Evolutionary conservation across 2,888 invertebrate species (phyloP).

Genomic region (Nymphalis c-album): DNA sequence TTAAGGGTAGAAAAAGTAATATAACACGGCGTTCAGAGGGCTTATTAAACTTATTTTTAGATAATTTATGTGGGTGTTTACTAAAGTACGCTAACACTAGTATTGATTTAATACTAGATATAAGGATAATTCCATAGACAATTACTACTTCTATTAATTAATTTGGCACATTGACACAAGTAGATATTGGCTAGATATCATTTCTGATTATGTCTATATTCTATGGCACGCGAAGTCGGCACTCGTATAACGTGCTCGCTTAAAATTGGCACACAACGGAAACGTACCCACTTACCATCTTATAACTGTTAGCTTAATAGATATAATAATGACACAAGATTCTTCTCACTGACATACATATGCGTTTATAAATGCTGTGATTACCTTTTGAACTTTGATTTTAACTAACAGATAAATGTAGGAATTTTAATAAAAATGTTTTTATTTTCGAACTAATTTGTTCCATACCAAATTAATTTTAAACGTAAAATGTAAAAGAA

Average conservation of each 20-base stretch:
- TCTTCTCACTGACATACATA: conserved; percentile 31
- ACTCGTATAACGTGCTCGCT: conserved; percentile 51
- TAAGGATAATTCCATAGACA: too few species aligned
- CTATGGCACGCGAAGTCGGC: conserved; percentile 5
- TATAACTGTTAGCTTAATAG: conserved; percentile 42
- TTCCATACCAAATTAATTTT: too few species aligned
- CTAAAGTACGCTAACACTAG: too few species aligned
- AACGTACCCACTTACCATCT: conserved; percentile 51
- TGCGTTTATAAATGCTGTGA: conserved; percentile 4
- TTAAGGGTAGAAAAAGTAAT: too few species aligned
- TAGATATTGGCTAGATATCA: not conserved
- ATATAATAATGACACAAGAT: conserved; percentile 31
- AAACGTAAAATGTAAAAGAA: too few species aligned
- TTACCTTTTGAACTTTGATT: conserved; percentile 16
- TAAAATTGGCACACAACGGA: conserved; percentile 79
- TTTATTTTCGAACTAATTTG: too few species aligned
- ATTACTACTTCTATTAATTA: too few species aligned
- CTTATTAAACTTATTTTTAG: too few species aligned
- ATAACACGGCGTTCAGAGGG: too few species aligned
- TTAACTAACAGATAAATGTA: not conserved
- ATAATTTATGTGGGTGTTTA: too few species aligned
- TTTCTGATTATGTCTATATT: not conserved
- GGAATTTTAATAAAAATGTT: too few species aligned
- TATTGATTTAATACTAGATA: too few species aligned
- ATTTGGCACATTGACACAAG: not conserved